Evolutionary conservation across 2,888 invertebrate genomes (phyloP).

Genomic region (Saturnia japonica): DNA sequence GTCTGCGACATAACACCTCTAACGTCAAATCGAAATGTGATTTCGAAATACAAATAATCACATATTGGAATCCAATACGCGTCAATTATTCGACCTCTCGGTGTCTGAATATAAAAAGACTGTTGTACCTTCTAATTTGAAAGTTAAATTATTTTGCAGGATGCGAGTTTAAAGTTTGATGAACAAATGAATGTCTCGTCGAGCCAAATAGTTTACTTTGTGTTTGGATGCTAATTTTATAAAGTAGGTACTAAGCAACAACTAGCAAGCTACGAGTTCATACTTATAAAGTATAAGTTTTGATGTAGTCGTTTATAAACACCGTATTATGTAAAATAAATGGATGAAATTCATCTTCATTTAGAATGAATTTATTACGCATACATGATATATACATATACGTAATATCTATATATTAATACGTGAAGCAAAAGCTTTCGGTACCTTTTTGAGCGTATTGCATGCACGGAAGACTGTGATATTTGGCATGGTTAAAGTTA

Average conservation of each 20-base stretch:
- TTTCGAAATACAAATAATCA: slow-evolving; percentile 6
- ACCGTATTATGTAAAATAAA: background rate
- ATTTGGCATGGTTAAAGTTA: too few species aligned
- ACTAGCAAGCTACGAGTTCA: background rate
- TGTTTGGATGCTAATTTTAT: slow-evolving; percentile 8
- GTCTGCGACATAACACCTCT: background rate
- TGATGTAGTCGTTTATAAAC: background rate
- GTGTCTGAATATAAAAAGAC: slow-evolving; percentile 14
- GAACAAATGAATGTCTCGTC: slow-evolving; percentile 8
- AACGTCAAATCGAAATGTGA: background rate
- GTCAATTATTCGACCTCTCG: slow-evolving; percentile 22
- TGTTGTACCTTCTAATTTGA: slow-evolving; percentile 18
- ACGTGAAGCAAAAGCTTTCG: too few species aligned
- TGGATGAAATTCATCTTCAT: background rate
- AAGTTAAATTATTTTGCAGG: slow-evolving; percentile 21
- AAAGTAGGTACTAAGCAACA: background rate
- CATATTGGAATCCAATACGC: slow-evolving; percentile 20
- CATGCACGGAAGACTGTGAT: too few species aligned
- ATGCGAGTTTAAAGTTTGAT: slow-evolving; percentile 13
- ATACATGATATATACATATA: background rate
- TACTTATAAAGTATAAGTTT: background rate
- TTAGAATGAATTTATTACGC: background rate
- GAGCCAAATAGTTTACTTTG: slow-evolving; percentile 7
- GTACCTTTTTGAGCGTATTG: too few species aligned
- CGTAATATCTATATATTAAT: background rate